Conservation (phyloP, 2,888 invertebrate species). For the Nephrocerus scutellatus region DNA sequence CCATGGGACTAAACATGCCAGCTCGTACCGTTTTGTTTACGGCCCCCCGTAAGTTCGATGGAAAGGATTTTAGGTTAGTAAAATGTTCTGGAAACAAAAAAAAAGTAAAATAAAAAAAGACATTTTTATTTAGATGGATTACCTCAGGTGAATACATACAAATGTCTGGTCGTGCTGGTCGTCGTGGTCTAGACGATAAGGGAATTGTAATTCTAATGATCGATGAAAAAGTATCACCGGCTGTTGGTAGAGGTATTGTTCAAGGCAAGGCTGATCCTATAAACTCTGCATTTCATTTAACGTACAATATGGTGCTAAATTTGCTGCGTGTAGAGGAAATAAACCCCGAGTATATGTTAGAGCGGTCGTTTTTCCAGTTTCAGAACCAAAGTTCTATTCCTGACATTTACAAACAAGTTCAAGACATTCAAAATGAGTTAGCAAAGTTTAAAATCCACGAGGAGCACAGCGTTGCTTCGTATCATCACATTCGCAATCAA, state of each 20-base stretch:
- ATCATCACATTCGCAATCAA: slow-evolving; percentile 78
- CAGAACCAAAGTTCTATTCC: slow-evolving; percentile 97
- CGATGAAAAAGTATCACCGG: slow-evolving; percentile 87
- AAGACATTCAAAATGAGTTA: slow-evolving; percentile 58
- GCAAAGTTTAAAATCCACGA: slow-evolving; percentile 60
- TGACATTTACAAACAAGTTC: slow-evolving; percentile 66
- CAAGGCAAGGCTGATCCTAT: slow-evolving; percentile 94
- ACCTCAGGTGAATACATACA: slow-evolving; percentile 99
- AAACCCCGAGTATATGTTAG: slow-evolving; percentile 98
- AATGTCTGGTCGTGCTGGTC: slow-evolving; percentile 98
- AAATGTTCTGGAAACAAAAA: not conserved
- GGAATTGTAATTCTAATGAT: slow-evolving; percentile 98
- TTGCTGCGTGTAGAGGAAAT: slow-evolving; percentile 96
- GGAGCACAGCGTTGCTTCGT: slow-evolving; percentile 71
- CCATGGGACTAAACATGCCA: slow-evolving; percentile 99
- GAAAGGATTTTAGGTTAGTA: slow-evolving; percentile 63
- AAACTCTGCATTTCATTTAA: slow-evolving; percentile 97
- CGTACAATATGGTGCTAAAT: slow-evolving; percentile 99
- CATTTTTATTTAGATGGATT: slow-evolving; percentile 74
- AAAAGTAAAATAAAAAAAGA: not conserved
- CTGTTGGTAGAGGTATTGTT: slow-evolving; percentile 66
- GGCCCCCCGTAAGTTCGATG: slow-evolving; percentile 92
- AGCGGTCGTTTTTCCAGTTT: slow-evolving; percentile 96
- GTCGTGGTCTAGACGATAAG: slow-evolving; percentile 93
- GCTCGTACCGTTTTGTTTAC: slow-evolving; percentile 98